phyloP scores from a whole-genome alignment of 2,888 invertebrate species.

The Drosophila cognata region DNA sequence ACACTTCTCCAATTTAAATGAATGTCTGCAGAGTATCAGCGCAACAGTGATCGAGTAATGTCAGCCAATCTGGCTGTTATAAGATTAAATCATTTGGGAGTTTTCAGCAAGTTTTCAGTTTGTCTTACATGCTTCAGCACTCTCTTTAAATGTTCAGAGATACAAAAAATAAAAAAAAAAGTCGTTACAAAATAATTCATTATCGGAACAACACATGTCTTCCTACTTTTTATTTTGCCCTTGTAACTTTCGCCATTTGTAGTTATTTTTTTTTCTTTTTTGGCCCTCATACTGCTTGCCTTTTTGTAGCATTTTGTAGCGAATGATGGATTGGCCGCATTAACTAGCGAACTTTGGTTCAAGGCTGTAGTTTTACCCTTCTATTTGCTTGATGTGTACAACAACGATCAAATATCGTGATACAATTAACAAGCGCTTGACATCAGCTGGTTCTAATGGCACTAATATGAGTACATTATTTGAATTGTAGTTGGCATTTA shows the following conservation, averaged over 20 bases:
- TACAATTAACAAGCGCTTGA: slow-evolving; percentile 36
- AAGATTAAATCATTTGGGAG: not conserved
- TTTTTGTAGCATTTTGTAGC: slow-evolving; percentile 61
- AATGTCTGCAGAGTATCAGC: slow-evolving; percentile 7
- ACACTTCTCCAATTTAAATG: slow-evolving; percentile 16
- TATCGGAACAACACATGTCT: slow-evolving; percentile 46
- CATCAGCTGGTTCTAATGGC: slow-evolving; percentile 26
- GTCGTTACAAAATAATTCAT: slow-evolving; percentile 42
- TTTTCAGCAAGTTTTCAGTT: not conserved
- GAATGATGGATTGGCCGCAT: slow-evolving; percentile 64
- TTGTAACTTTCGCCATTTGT: slow-evolving; percentile 52
- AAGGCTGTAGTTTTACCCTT: slow-evolving; percentile 36
- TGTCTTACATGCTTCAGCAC: slow-evolving; percentile 15
- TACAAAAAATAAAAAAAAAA: slow-evolving; percentile 1
- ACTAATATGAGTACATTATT: slow-evolving; percentile 6
- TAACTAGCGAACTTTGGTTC: slow-evolving; percentile 44
- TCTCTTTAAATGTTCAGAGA: not conserved
- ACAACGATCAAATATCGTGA: slow-evolving; percentile 12
- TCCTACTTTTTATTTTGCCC: slow-evolving; percentile 35
- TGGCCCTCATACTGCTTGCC: slow-evolving; percentile 21
- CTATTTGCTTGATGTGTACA: not conserved
- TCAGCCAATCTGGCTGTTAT: not conserved
- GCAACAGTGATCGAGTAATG: not conserved
- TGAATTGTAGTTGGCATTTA: not conserved
- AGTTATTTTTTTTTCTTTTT: slow-evolving; percentile 19